phyloP scores from a whole-genome alignment of 2,113 vertebrate species.

The Cyanocitta stelleri region DNA sequence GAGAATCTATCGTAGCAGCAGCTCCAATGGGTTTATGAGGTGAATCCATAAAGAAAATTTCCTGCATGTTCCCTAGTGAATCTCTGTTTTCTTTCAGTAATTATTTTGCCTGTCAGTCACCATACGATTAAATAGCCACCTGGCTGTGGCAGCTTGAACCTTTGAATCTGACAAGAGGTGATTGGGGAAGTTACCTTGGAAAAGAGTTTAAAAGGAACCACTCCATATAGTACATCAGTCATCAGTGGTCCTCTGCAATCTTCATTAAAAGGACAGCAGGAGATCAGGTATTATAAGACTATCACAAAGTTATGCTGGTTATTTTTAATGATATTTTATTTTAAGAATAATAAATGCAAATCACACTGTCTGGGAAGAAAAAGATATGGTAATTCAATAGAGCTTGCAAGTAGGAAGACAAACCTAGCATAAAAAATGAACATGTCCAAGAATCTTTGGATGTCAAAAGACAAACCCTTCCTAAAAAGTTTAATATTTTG shows the following conservation, averaged over 20 bases:
- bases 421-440: neutral
- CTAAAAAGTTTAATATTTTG: neutral
- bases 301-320: neutral
- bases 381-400: neutral
- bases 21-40: neutral
- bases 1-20: neutral
- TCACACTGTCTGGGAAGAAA: neutral
- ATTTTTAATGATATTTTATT: neutral
- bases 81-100: neutral
- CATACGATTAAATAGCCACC: neutral
- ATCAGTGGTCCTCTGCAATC: neutral
- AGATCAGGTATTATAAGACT: neutral
- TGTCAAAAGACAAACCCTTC: neutral
- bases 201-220: neutral
- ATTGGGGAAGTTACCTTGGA: neutral
- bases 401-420: neutral
- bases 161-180: neutral
- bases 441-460: neutral
- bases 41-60: neutral
- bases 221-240: neutral
- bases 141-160: neutral
- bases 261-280: neutral
- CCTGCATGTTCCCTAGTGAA: neutral
- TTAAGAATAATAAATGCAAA: neutral
- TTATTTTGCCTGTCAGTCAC: neutral